Base-by-base conservation (phyloP, 1,140 invertebrate species). In the Lasaia peninsularis region DNA sequence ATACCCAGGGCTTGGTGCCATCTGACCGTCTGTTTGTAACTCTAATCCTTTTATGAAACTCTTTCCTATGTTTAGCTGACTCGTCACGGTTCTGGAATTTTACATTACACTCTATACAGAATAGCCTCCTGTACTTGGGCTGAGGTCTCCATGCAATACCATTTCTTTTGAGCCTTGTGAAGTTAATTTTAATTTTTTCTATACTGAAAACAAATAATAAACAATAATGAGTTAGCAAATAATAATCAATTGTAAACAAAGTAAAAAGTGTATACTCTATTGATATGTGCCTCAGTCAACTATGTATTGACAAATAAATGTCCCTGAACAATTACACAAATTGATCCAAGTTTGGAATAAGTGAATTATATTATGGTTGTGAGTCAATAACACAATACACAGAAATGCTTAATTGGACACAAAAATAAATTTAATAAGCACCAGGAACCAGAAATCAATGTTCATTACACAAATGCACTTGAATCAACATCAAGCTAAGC, bases 51-150 rank as follows among this genome's bases (percentile, higher is more conserved):
- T 65, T 63, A n/a, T 82, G 76, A 1, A 40, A 32, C 0, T 60
- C 54, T 20, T 58, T 58, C 32, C 63, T 73, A 40, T 81, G 78
- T 5, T 63, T 51, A 10, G 70, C 68, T 0, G 58, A 66, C 7
- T 68, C 54, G 9, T 65, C 28, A 33, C 68, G 78, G 9, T 32
- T 65, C 0, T 35, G 24, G 16, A 81, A 81, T 54, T 72, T 74
- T 0, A 78, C 20, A 6, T 62, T 44, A 32, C 78, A 81, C 0
- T 58, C n/a, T 6, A 65, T 65, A 49, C 78, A 81, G 8, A 20
- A 59, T 6, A 81, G 50, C 11, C 55, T 56, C 0, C 31, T 57
- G 18, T 69, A 73, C 50, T 77, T 77, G 1, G 58, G 64, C 21
- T 71, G 65, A 12, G 63, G 9, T 18, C 58, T 32, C n/a, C 34